Conservation (phyloP, 2,113 vertebrate species). For the Meriones unguiculatus region DNA sequence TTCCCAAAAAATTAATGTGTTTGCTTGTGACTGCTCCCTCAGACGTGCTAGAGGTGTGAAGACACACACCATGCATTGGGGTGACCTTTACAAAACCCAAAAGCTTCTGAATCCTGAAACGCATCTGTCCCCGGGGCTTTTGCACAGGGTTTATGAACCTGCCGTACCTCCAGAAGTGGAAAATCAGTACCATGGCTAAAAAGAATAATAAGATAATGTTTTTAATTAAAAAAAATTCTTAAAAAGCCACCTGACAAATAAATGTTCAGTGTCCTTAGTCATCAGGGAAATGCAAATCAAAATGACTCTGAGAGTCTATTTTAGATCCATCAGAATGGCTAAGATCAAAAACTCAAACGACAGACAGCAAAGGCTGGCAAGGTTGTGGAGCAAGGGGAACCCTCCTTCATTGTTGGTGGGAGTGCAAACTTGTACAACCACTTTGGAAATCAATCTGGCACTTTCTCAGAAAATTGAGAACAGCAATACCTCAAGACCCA, state of each 20-base stretch:
- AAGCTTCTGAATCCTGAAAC: conserved; percentile 37
- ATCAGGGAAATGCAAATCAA: too few relatives aligned
- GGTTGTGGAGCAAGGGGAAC: too few relatives aligned
- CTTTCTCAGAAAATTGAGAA: too few relatives aligned
- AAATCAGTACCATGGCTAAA: conserved; percentile 27
- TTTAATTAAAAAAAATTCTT: not conserved
- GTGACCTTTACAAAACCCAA: conserved; percentile 49
- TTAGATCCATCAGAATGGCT: too few relatives aligned
- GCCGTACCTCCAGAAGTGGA: not conserved
- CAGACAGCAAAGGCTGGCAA: too few relatives aligned
- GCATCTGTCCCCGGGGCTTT: not conserved
- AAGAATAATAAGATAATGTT: conserved; percentile 28
- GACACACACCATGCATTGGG: not conserved
- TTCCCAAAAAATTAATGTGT: not conserved
- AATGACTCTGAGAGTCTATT: too few relatives aligned
- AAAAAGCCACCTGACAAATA: not conserved
- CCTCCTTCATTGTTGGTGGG: too few relatives aligned
- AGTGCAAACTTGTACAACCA: too few relatives aligned
- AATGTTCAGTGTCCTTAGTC: too few relatives aligned
- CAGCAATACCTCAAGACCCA: too few relatives aligned
- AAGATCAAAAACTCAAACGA: too few relatives aligned
- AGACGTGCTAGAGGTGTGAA: not conserved
- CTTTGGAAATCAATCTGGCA: too few relatives aligned
- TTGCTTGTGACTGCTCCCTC: not conserved
- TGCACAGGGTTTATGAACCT: not conserved